Percentiles rank a stretch among this genome's conserved stretches.
These are phyloP conservation scores for Eidolon dupreanum DNA, from an alignment of 2,797 vertebrate genomes.

Conservation along the genomic window DNA sequence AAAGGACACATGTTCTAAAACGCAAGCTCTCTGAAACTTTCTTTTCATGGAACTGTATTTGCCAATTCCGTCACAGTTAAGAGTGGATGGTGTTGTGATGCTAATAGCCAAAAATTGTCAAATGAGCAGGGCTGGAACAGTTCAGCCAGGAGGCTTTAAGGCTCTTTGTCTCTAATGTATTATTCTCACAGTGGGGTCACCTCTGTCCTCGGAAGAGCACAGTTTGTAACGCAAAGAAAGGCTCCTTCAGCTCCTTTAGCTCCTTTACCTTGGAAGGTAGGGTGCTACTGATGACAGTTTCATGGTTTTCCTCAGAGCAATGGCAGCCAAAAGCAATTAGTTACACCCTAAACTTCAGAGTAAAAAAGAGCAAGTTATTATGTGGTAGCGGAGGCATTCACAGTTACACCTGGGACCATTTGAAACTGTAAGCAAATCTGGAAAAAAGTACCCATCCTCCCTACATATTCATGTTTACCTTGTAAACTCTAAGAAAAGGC, in stretches of 20 bases:
- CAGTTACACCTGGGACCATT: background rate
- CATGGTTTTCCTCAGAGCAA: background rate
- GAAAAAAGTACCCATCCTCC: background rate
- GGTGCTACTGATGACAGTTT: background rate
- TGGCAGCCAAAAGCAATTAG: background rate
- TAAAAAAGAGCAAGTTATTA: background rate
- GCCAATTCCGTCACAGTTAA: background rate
- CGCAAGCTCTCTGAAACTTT: constrained; percentile 25
- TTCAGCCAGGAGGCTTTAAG: background rate
- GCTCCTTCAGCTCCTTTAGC: background rate
- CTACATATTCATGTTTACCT: background rate
- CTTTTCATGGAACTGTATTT: background rate
- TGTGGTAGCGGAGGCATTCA: background rate
- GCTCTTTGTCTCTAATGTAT: background rate
- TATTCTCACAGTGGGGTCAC: background rate
- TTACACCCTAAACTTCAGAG: background rate
- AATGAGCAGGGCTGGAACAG: background rate
- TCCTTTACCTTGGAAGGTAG: background rate
- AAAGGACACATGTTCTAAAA: constrained; percentile 71
- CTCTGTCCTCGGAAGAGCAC: background rate
- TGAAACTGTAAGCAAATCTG: background rate
- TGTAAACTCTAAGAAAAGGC: background rate
- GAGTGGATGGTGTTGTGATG: background rate
- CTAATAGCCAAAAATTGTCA: background rate
- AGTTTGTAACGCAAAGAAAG: background rate